phyloP scores from a whole-genome alignment of 2,797 vertebrate species.

The Anguilla marmorata region DNA sequence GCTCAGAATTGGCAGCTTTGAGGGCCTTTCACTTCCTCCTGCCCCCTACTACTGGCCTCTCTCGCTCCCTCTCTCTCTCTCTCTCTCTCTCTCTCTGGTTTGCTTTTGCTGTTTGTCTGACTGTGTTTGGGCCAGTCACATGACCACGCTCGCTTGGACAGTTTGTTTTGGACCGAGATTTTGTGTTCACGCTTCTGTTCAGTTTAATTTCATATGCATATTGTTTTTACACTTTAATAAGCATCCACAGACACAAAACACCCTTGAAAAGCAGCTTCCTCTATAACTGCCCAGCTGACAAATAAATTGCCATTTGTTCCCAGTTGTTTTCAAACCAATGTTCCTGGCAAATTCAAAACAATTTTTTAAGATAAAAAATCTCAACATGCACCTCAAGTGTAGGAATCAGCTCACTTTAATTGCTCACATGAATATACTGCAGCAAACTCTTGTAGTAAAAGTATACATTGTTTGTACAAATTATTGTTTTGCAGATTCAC shows the following conservation, averaged over 20 bases:
- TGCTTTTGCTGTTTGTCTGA: not conserved
- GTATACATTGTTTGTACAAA: not conserved
- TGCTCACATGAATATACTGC: not conserved
- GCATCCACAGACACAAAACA: not conserved
- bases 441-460: not conserved
- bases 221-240: not conserved
- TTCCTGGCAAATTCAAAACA: not conserved
- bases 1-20: conserved; percentile 62
- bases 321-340: not conserved
- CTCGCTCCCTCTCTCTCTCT: not conserved
- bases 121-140: not conserved
- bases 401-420: not conserved
- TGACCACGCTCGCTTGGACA: not conserved
- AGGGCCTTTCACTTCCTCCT: conserved; percentile 56
- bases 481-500: not conserved
- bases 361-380: not conserved
- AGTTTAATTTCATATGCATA: not conserved
- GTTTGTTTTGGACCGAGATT: not conserved
- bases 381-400: not conserved
- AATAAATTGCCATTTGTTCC: not conserved
- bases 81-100: not conserved
- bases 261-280: not conserved
- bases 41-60: conserved; percentile 55
- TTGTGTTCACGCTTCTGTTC: not conserved
- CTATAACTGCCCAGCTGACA: not conserved